Conservation (phyloP, 2,888 invertebrate genomes). For the Plagodis pulveraria region DNA sequence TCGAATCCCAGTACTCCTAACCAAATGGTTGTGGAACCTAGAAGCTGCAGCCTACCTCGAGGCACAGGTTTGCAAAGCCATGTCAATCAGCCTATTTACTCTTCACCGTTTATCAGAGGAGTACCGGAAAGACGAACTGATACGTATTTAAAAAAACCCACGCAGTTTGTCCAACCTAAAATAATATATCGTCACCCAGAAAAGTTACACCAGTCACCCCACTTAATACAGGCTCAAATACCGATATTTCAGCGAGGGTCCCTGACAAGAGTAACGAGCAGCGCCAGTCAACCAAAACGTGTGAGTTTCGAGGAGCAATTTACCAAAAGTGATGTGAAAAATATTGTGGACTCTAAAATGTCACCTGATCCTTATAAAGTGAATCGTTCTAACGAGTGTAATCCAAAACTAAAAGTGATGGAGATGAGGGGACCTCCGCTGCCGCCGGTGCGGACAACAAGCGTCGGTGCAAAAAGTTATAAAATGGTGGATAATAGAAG, state of each 20-base stretch:
- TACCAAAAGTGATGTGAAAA: slow-evolving; percentile 34
- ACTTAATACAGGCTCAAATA: slow-evolving; percentile 38
- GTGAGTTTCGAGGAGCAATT: slow-evolving; percentile 64
- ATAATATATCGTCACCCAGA: slow-evolving; percentile 65
- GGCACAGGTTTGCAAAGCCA: slow-evolving; percentile 54
- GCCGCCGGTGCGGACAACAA: slow-evolving; percentile 71
- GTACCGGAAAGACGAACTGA: slow-evolving; percentile 71
- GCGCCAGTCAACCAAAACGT: slow-evolving; percentile 54
- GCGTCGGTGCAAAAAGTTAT: slow-evolving; percentile 55
- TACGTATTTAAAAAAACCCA: slow-evolving; percentile 56
- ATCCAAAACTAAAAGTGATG: slow-evolving; percentile 41
- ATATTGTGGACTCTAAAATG: slow-evolving; percentile 38
- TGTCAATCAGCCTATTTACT: slow-evolving; percentile 52
- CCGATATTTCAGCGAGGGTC: slow-evolving; percentile 55
- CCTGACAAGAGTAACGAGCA: slow-evolving; percentile 43
- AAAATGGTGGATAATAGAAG: slow-evolving; percentile 50
- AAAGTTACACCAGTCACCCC: slow-evolving; percentile 49
- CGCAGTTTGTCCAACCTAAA: slow-evolving; percentile 49
- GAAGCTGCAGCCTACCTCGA: slow-evolving; percentile 65
- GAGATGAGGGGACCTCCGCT: slow-evolving; percentile 55
- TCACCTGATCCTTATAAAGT: slow-evolving; percentile 37
- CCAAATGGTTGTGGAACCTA: slow-evolving; percentile 50
- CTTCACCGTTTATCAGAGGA: slow-evolving; percentile 61
- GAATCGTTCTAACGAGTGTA: slow-evolving; percentile 34
- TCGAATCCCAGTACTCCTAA: slow-evolving; percentile 58